Evolutionary conservation across 2,797 vertebrate genomes (phyloP), one percentile per base, ranked within the genome.

Genomic region (Psittacula echo): DNA sequence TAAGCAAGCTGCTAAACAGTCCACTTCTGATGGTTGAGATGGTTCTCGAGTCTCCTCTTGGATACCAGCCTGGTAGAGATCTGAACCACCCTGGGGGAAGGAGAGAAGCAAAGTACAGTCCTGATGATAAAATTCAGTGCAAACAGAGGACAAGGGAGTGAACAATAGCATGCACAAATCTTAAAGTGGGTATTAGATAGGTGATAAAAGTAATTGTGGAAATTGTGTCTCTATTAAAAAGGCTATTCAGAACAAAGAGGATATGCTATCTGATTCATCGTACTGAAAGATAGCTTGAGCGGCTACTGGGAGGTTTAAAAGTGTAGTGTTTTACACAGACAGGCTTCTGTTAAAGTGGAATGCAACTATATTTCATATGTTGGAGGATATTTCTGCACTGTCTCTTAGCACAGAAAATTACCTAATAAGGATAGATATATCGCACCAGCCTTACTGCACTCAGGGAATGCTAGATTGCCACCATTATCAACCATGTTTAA

Each of bases 341-440:
- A 64, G 13, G 13, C 65, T 78, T 90, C 42, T 90, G 26, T 64
- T 82, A 47, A 74, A 83, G 42, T 37, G 34, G 30, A 74, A 71
- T 87, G 22, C 64, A 74, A 60, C 34, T 37, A 1, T 88, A 58
- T 91, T 93, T 94, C 76, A n/a, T 54, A 60, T 1, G 4, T 45
- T 80, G 53, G 48, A 68, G 65, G 85, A 61, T 68, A 89, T 79
- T 89, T 90, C 80, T 76, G 29, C 4, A 3, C 32, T 48, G 50
- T n/a, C 60, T 84, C 67, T 80, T 74, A 85, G 72, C n/a, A 87
- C 75, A 96, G 92, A 88, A 95, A 90, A 87, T 96, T 89, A 74
- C 93, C 90, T 94, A 96, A 94, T 93, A 94, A 89, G 90, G 94
- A 47, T 20, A 91, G 53, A 72, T 92, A 39, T 30, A 75, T 75